Conservation (phyloP, 2,888 invertebrate genomes). For the Balanococcus diminutus region DNA sequence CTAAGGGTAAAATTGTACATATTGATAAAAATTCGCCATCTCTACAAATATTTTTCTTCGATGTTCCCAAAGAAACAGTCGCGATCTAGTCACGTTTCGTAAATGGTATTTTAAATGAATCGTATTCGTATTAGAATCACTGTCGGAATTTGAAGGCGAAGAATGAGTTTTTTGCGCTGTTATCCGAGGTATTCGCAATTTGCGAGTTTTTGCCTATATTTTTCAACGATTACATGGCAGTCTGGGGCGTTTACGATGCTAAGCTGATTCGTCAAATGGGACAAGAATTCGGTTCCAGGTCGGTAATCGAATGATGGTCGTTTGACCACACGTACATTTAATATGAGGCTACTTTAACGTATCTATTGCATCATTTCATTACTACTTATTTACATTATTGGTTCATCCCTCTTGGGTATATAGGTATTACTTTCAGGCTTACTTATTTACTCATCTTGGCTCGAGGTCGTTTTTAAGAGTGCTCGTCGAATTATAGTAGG, state of each 20-base stretch:
- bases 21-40: not conserved
- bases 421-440: not conserved
- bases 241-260: not conserved
- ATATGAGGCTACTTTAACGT: not conserved
- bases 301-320: not conserved
- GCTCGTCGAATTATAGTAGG: not conserved
- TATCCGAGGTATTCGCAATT: constrained; percentile 10
- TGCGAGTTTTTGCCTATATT: not conserved
- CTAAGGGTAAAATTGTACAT: not conserved
- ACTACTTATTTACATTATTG: not conserved
- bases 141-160: not conserved
- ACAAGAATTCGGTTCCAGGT: not conserved
- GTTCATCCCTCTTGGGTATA: not conserved
- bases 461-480: not conserved
- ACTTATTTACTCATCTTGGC: not conserved
- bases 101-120: constrained; percentile 35
- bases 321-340: not conserved
- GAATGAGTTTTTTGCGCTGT: not conserved
- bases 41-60: not conserved
- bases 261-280: not conserved
- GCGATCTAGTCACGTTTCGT: constrained; percentile 34
- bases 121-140: not conserved
- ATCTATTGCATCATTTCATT: not conserved
- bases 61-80: not conserved
- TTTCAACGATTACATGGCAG: constrained; percentile 8